Base-by-base conservation (phyloP, 2,113 vertebrate species). In the Trichomycterus rosablanca region DNA sequence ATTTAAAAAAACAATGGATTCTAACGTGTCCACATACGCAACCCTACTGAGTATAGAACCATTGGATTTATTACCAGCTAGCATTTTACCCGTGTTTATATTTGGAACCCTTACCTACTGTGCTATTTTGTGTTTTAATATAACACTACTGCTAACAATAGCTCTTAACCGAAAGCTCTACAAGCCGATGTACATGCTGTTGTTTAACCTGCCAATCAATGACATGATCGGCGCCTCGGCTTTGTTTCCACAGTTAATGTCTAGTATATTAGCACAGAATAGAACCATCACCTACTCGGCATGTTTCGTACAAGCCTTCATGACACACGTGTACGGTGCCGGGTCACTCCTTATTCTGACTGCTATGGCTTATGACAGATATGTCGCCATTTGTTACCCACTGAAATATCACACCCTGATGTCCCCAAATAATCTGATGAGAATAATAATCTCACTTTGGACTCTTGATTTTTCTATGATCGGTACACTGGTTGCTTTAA, bases 291-390 rank as follows among this genome's bases (percentile, higher is more conserved):
- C 72, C 22, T 86, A 87, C 32, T 77, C 76, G 0, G 37, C 34
- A 10, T 87, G 87, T 59, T 79, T 87, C 9, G 58, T 88, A 2
- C 87, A 88, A 50, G 87, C 67, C 0, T 87, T 87, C 57, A 5
- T 86, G 24, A 71, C 86, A 0, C 87, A 88, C 67, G 74, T 83
- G 76, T 86, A 86, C n/a, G n/a, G n/a, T 7, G 86, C 81, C 1
- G 83, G 80, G 5, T 80, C 76, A 0, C 61, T 87, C 11, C 82
- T 87, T 20, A 82, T 85, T 12, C 75, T 88, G 3, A 82, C 83
- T 4, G 85, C 82, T 0, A 87, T 88, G 87, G 79, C 87, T 4
- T 81, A 86, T 22, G 86, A 87, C 54, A 81, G 86, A 2, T 87
- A 84, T 14, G 56, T 80, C 10, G 86, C 86, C 23, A 86, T 88